phyloP scores from a whole-genome alignment of 2,113 vertebrate species.

The Megaceryle torquata region DNA sequence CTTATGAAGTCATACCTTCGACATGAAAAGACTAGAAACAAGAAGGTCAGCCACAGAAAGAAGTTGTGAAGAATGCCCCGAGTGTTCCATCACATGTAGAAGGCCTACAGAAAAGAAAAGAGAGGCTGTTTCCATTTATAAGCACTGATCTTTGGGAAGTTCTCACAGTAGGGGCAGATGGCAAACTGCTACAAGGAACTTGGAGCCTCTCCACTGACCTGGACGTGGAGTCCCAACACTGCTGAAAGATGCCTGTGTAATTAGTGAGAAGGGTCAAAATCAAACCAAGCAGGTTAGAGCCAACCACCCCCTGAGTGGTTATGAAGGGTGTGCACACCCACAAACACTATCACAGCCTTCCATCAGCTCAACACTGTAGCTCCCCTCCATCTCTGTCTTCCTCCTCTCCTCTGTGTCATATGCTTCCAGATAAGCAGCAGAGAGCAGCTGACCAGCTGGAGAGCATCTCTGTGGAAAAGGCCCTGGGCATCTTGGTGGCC shows the following conservation, averaged over 20 bases:
- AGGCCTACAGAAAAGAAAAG: not conserved
- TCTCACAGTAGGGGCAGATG: not conserved
- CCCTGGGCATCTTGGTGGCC: not conserved
- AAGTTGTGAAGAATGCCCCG: not conserved
- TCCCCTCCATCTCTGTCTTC: not conserved
- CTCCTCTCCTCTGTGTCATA: not conserved
- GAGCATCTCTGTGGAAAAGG: not conserved
- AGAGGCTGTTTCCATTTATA: not conserved
- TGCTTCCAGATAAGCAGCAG: not conserved
- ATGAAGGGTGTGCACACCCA: not conserved
- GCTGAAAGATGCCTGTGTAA: not conserved
- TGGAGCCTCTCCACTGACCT: not conserved
- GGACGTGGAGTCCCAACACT: not conserved
- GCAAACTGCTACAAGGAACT: not conserved
- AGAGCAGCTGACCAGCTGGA: not conserved
- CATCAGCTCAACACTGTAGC: not conserved
- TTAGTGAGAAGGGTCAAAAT: not conserved
- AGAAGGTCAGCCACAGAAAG: not conserved
- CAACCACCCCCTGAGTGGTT: accelerated
- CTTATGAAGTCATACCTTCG: not conserved
- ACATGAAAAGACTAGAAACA: not conserved
- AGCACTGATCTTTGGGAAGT: not conserved
- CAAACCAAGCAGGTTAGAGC: not conserved
- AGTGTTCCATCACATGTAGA: not conserved
- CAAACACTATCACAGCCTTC: not conserved